A percentile compares a stretch with the other conserved stretches of the same genome.
Evolutionary conservation across 2,888 invertebrate genomes (phyloP).

Genomic region (Apamea sordens): DNA sequence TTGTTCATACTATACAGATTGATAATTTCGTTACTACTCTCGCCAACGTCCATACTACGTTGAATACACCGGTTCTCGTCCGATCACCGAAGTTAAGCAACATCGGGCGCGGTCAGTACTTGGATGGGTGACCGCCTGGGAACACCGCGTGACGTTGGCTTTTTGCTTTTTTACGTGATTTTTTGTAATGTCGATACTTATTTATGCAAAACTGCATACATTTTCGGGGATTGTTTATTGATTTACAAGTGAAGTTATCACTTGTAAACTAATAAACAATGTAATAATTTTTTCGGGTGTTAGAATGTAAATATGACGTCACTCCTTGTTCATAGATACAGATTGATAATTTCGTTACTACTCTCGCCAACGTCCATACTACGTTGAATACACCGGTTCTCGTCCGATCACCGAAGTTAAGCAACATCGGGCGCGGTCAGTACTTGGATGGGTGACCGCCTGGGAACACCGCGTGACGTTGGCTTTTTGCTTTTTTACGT

Average conservation of each 20-base stretch:
- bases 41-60: conserved; percentile 81
- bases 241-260: too few species aligned
- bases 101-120: conserved; percentile 88
- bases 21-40: too few species aligned
- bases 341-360: fast-evolving
- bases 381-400: conserved; percentile 84
- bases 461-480: conserved; percentile 86
- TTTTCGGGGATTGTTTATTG: too few species aligned
- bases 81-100: conserved; percentile 89
- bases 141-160: conserved; percentile 84
- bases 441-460: conserved; percentile 89
- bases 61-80: conserved; percentile 88
- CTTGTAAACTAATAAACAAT: too few species aligned
- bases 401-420: conserved; percentile 89
- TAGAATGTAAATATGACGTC: too few species aligned
- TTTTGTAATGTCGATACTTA: too few species aligned
- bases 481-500: conserved; percentile 78
- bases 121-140: conserved; percentile 89
- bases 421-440: conserved; percentile 88
- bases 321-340: too few species aligned
- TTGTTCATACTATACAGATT: too few species aligned
- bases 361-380: conserved; percentile 30
- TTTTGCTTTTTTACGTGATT: conserved; percentile 65
- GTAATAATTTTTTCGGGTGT: too few species aligned
- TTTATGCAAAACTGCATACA: too few species aligned